Evolutionary conservation across 2,113 vertebrate genomes (phyloP).

Genomic region (Bungarus multicinctus): DNA sequence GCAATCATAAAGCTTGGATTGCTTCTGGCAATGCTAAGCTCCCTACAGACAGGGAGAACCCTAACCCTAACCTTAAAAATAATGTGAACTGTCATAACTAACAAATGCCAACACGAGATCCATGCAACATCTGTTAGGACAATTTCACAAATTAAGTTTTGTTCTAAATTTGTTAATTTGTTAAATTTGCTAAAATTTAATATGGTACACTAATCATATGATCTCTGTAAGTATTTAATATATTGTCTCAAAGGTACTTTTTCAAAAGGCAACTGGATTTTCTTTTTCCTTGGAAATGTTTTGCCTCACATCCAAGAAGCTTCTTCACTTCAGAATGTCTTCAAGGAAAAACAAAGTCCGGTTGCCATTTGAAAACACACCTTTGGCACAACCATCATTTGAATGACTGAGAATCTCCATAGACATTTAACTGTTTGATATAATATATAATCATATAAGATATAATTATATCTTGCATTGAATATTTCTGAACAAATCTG

Average conservation of each 20-base stretch:
- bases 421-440: too few species aligned
- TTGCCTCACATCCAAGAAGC: too few species aligned
- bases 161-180: background rate
- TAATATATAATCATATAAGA: background rate
- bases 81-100: background rate
- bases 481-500: accelerated
- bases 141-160: background rate
- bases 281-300: too few species aligned
- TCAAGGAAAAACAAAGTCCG: too few species aligned
- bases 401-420: too few species aligned
- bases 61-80: too few species aligned
- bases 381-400: too few species aligned
- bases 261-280: too few species aligned
- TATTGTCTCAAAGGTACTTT: too few species aligned
- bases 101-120: background rate
- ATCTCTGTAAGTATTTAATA: background rate
- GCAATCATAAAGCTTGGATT: background rate
- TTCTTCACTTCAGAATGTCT: too few species aligned
- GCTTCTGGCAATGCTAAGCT: background rate
- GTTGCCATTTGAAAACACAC: too few species aligned
- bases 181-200: background rate
- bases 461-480: background rate
- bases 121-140: background rate
- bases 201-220: background rate
- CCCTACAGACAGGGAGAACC: background rate